These are phyloP conservation scores for Mellivora capensis DNA, from an alignment of 2,113 vertebrate species.

Conservation along the genomic window DNA sequence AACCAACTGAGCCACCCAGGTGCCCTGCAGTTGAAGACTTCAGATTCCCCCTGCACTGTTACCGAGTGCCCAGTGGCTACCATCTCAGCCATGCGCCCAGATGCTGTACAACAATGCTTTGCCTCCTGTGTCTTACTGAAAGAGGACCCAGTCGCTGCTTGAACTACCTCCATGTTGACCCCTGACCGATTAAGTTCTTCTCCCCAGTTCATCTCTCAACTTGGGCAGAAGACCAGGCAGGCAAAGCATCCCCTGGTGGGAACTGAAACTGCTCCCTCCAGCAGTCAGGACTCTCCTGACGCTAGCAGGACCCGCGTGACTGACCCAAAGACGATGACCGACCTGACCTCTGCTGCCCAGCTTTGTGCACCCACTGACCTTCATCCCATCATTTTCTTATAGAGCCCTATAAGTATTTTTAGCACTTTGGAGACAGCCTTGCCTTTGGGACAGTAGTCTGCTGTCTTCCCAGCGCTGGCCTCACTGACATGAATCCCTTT, in stretches of 20 bases:
- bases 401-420: neutral
- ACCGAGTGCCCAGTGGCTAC: accelerated
- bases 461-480: neutral
- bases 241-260: neutral
- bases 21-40: neutral
- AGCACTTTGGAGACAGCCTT: neutral
- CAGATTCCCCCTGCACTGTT: neutral
- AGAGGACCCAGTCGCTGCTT: neutral
- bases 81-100: neutral
- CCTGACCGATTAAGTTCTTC: neutral
- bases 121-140: neutral
- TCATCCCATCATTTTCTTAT: neutral
- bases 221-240: neutral
- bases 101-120: neutral
- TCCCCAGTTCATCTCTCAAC: neutral
- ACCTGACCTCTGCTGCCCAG: neutral
- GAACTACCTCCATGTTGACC: neutral
- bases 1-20: too few species aligned
- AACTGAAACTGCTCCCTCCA: neutral
- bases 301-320: accelerated
- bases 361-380: neutral
- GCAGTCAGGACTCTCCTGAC: neutral
- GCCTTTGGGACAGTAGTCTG: neutral
- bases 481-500: neutral
- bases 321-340: neutral